Evolutionary conservation across 2,888 invertebrate species (phyloP).

Genomic region (Tigriopus californicus): DNA sequence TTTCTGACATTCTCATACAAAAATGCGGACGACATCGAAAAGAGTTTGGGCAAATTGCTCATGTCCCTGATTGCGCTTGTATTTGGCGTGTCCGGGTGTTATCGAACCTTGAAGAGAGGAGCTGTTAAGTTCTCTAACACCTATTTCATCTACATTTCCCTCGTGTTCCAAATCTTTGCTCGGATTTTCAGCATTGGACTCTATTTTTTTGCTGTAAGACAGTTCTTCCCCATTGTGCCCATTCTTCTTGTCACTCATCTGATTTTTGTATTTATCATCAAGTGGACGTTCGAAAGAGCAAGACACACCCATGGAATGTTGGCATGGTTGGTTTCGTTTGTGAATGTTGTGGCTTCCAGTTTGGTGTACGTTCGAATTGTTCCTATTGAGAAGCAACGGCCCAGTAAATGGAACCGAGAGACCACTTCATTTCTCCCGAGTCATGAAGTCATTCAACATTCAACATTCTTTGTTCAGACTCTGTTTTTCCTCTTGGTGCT

Average conservation of each 20-base stretch:
- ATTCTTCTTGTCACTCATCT: neutral
- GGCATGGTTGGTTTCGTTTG: neutral
- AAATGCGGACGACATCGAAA: slow-evolving; percentile 7
- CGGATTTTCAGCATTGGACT: neutral
- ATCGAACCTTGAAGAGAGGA: slow-evolving; percentile 9
- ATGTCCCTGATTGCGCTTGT: slow-evolving; percentile 7
- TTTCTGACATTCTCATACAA: slow-evolving; percentile 7
- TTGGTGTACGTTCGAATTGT: slow-evolving; percentile 4
- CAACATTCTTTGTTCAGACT: slow-evolving; percentile 4
- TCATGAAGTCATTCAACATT: neutral
- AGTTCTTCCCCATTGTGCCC: slow-evolving; percentile 3
- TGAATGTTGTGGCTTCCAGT: slow-evolving; percentile 4
- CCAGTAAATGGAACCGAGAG: neutral
- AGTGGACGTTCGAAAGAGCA: slow-evolving; percentile 4
- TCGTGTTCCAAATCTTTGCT: slow-evolving; percentile 6
- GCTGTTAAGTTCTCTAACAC: neutral
- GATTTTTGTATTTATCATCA: neutral
- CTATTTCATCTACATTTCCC: slow-evolving; percentile 4
- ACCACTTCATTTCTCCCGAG: neutral
- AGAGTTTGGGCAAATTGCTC: slow-evolving; percentile 10
- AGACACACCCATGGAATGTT: neutral
- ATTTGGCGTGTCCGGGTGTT: slow-evolving; percentile 2
- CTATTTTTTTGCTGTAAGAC: slow-evolving; percentile 1
- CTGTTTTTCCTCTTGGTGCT: slow-evolving; percentile 2
- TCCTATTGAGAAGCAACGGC: neutral